These are phyloP conservation scores for Nephrotoma guestfalica DNA, from an alignment of 2,888 invertebrate genomes.

Conservation along the genomic window DNA sequence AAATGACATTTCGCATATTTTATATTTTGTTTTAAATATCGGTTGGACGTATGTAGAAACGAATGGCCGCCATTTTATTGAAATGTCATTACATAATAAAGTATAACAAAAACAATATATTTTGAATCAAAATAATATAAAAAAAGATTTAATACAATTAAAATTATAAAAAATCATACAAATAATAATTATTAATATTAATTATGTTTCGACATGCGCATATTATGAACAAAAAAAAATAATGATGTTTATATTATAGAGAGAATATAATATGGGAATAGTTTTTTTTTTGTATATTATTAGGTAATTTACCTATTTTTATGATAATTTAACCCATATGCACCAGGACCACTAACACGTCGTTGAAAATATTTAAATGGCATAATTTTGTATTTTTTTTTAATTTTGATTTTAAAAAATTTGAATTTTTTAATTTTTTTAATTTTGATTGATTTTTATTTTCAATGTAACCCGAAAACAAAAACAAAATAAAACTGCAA, in stretches of 20 bases:
- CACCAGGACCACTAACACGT: conserved; percentile 12
- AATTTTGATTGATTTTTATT: background rate
- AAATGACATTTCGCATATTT: background rate
- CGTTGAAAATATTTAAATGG: conserved; percentile 12
- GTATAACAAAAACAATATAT: background rate
- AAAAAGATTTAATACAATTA: background rate
- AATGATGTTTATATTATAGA: background rate
- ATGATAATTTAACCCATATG: conserved; percentile 8
- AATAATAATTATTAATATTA: background rate
- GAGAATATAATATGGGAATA: background rate
- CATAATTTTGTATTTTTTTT: conserved; percentile 7
- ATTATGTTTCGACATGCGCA: background rate
- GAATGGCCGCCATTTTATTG: background rate
- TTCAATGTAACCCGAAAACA: background rate
- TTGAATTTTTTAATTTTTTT: background rate
- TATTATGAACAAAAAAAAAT: background rate
- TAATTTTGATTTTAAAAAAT: background rate
- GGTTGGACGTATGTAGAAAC: background rate
- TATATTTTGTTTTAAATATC: background rate
- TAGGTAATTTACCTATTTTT: conserved; percentile 4
- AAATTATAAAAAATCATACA: background rate
- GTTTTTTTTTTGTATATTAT: background rate
- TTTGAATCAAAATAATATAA: background rate
- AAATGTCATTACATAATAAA: background rate
- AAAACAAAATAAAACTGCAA: background rate